Conservation (phyloP, 2,888 invertebrate genomes). For the Coelinius sp. region DNA sequence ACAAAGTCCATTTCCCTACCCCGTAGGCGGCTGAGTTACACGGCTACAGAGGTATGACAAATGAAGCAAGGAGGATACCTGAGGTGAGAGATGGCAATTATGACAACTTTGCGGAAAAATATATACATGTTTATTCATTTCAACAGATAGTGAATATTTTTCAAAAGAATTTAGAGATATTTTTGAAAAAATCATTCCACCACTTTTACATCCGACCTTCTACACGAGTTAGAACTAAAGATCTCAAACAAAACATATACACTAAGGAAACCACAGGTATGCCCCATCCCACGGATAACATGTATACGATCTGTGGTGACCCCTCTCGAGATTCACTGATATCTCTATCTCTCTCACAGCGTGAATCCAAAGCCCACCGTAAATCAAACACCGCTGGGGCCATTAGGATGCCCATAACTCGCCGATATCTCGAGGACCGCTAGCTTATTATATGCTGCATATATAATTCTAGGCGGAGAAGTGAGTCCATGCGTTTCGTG, state of each 20-base stretch:
- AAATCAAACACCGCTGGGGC: constrained; percentile 67
- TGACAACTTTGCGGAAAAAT: neutral
- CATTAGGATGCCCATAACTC: constrained; percentile 69
- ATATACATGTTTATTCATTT: neutral
- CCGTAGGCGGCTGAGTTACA: constrained; percentile 28
- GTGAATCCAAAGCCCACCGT: constrained; percentile 59
- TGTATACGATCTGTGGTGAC: constrained; percentile 2
- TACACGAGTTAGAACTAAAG: no score
- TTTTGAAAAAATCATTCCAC: no score
- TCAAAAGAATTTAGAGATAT: no score
- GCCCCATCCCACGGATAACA: neutral
- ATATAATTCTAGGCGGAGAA: constrained; percentile 63
- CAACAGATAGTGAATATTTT: neutral
- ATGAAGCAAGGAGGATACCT: neutral
- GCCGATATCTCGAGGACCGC: constrained; percentile 69
- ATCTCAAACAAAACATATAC: no score
- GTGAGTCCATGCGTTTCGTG: constrained; percentile 48
- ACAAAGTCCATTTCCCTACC: constrained; percentile 43
- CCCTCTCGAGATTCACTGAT: constrained; percentile 19
- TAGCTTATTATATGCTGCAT: constrained; percentile 70
- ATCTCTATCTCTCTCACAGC: constrained; percentile 44
- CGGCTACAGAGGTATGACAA: neutral
- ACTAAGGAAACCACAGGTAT: no score
- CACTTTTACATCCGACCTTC: no score
- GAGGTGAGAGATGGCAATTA: neutral